These are phyloP conservation scores for Lymantria dispar DNA, from an alignment of 2,888 invertebrate species.

Conservation along the genomic window DNA sequence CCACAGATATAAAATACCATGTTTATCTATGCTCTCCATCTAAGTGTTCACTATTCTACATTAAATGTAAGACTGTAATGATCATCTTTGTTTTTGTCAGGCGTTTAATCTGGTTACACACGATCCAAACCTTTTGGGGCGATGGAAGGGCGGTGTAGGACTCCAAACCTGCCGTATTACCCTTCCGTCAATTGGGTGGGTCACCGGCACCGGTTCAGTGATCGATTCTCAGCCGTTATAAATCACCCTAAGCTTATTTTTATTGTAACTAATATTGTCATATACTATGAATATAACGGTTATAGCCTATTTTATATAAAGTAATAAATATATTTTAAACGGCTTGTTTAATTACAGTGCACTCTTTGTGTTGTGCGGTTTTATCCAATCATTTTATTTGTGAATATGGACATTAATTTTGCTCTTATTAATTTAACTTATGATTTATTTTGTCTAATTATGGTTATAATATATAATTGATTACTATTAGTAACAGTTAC, in stretches of 20 bases:
- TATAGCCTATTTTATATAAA: slow-evolving; percentile 54
- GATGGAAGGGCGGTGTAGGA: no score
- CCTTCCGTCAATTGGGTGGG: no score
- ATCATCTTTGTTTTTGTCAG: no score
- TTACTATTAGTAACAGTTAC: slow-evolving; percentile 48
- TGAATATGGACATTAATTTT: slow-evolving; percentile 43
- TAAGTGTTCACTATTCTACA: slow-evolving; percentile 12
- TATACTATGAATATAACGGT: slow-evolving; percentile 51
- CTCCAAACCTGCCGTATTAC: no score
- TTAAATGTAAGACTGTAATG: slow-evolving; percentile 2
- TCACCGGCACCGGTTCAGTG: slow-evolving; percentile 23
- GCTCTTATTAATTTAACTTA: slow-evolving; percentile 51
- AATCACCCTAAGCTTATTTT: slow-evolving; percentile 44
- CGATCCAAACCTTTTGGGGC: no score
- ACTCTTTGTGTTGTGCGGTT: slow-evolving; percentile 43
- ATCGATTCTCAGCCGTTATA: slow-evolving; percentile 11
- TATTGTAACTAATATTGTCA: slow-evolving; percentile 56
- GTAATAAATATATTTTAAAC: slow-evolving; percentile 57
- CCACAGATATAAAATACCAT: not conserved
- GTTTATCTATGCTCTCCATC: no score
- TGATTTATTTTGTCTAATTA: slow-evolving; percentile 52
- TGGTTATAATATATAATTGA: slow-evolving; percentile 56
- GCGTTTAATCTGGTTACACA: no score
- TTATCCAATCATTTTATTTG: slow-evolving; percentile 47
- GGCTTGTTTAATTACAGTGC: slow-evolving; percentile 47